Percentiles rank a stretch among this genome's conserved stretches.
These are phyloP conservation scores for Holothuria scabra DNA, from an alignment of 53 echinoderm and acorn worm species.

Conservation along the genomic window DNA sequence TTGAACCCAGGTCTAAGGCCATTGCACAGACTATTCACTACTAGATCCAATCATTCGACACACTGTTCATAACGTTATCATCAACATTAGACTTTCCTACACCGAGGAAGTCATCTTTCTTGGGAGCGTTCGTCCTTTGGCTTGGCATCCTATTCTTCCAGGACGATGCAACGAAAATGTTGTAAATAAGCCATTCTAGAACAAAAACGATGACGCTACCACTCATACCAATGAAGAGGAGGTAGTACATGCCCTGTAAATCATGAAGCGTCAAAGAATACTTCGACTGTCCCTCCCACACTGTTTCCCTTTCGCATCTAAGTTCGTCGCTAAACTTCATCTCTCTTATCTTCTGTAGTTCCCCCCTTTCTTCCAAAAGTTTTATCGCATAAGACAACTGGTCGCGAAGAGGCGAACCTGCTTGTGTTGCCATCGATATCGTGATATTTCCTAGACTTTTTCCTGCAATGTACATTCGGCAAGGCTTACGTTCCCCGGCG, in stretches of 20 bases:
- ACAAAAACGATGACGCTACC: slow-evolving; percentile 78
- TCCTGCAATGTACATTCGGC: slow-evolving; percentile 78
- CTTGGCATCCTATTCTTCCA: slow-evolving; percentile 30
- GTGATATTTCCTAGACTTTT: slow-evolving; percentile 82
- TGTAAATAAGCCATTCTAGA: slow-evolving; percentile 55
- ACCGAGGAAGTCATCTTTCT: slow-evolving; percentile 28
- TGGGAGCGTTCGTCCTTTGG: not conserved
- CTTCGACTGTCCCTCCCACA: slow-evolving; percentile 81
- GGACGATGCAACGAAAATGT: slow-evolving; percentile 28
- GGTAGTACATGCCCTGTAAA: slow-evolving; percentile 83
- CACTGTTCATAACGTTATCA: not conserved
- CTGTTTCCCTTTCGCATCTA: slow-evolving; percentile 66
- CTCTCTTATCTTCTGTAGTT: slow-evolving; percentile 52
- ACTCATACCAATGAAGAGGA: slow-evolving; percentile 81
- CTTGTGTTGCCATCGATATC: slow-evolving; percentile 80
- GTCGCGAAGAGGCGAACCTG: slow-evolving; percentile 92
- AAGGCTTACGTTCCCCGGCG: slow-evolving; percentile 83
- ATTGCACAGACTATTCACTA: too few relatives aligned
- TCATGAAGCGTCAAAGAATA: slow-evolving; percentile 85
- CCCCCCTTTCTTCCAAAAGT: slow-evolving; percentile 60
- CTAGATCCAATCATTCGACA: slow-evolving; percentile 38
- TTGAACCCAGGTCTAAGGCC: too few relatives aligned
- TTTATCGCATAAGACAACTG: slow-evolving; percentile 84
- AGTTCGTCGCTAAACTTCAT: slow-evolving; percentile 64
- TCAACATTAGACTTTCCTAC: not conserved